Evolutionary conservation across 2,888 invertebrate species (phyloP), one percentile per base, ranked within the genome.

Genomic region (Diadegma fenestrale): DNA sequence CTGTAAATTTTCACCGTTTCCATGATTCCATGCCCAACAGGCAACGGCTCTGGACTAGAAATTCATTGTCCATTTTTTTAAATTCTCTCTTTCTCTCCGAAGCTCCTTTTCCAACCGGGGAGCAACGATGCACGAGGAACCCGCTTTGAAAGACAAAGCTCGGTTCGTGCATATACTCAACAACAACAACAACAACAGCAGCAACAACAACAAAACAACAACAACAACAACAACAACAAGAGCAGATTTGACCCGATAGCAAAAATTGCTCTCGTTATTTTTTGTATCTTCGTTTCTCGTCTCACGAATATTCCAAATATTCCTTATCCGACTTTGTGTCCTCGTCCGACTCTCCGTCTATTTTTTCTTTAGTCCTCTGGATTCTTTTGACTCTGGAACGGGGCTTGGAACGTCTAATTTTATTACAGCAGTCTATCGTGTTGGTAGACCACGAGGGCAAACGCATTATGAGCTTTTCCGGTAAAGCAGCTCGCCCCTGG

Each of bases 361-460:
- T 72, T 79, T 87, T 88, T 61, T 88, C 83, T 84, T 86, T 88
- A 33, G 83, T 89, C 69, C 87, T 84, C 77, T 86, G 85, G 82
- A 88, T 85, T 76, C 86, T 89, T 89, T 88, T 89, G 78, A 88
- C 89, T 87, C 88, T 90, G 80, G 89, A 87, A 83, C 90, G 89
- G 78, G 89, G 84, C 87, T 89, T 90, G 86, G 90, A 88, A 86
- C 91, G 88, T 91, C 92, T 90, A 91, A 92, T 91, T 91, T 92
- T 76, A 33, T 76, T 91, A 89, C 89, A 89, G 89, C 89, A 89
- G 89, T 90, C 90, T 91, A 90, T 90, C 87, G 89, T 89, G 87
- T 88, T 89, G 48, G 82, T 80, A 12, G 77, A 86, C 89, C 90
- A 90, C 89, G 89, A 90, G 90, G 90, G 90, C 90, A 90, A 91